Base-by-base conservation (phyloP, 1,140 invertebrate genomes). In the Aphaenogaster ashmeadi region DNA sequence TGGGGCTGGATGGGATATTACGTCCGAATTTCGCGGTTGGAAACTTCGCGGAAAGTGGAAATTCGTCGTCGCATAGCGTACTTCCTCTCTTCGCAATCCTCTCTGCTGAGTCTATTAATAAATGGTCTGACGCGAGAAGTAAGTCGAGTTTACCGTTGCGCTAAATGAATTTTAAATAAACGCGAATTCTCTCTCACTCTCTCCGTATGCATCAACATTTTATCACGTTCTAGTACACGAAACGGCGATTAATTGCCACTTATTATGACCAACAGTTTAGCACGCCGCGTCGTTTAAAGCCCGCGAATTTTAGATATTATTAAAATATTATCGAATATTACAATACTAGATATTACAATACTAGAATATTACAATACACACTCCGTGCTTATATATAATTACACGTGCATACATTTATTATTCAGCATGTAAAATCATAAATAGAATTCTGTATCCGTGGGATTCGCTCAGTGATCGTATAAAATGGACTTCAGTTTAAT, bases 11-110 rank as follows among this genome's bases (percentile, higher is more conserved):
- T 47, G 72, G 75, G 78, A 74, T 87, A 89, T 90, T 89, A 71
- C 71, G 88, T 50, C 60, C 21, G 89, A 86, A 87, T 90, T 90
- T 81, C 56, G 84, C 69, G 84, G 84, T 66, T 83, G 62, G 89
- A 79, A 90, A 87, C 80, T 89, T 84, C 67, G 36, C 15, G 52
- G 66, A 81, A 56, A 81, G 69, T n/a, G 84, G 62, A 33, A 54
- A 58, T 58, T 47, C 50, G 47, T 71, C n/a, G 64, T 81, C n/a
- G 64, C 21, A 81, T 27, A 56, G 47, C 78, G 54, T 54, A 38
- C 44, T 60, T 83, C 41, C 41, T 44, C 27, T 15, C 80, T 47
- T 74, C 18, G 67, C 38, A 52, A 74, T 74, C 54, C 27, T 50
- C 80, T 74, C 54, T 36, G 11, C 36, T 18, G 38, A 60, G 54